These are phyloP conservation scores for Palloptera scutellata DNA, from an alignment of 2,888 invertebrate genomes.

Conservation along the genomic window DNA sequence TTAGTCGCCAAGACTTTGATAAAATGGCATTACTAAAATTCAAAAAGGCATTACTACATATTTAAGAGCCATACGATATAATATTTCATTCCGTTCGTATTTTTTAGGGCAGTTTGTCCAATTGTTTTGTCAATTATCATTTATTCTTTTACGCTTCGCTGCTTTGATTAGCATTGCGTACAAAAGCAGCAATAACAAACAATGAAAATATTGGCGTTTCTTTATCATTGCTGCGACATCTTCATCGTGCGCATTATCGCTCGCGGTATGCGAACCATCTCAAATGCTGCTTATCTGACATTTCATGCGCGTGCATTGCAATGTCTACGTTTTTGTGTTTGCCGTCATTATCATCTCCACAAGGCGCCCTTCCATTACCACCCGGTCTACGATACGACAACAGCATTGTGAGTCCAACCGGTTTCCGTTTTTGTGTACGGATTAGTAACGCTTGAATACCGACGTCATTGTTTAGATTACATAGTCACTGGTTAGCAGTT, in stretches of 20 bases:
- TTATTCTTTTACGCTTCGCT: constrained; percentile 37
- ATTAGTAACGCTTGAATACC: constrained; percentile 40
- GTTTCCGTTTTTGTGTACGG: background rate
- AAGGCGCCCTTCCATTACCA: too few relatives aligned
- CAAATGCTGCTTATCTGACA: constrained; percentile 31
- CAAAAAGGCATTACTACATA: too few relatives aligned
- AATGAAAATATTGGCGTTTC: constrained; percentile 24
- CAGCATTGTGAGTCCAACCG: too few relatives aligned
- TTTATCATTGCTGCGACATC: constrained; percentile 33
- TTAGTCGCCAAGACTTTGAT: too few relatives aligned
- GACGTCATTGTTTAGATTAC: constrained; percentile 40
- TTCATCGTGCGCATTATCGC: constrained; percentile 20
- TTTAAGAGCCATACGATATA: too few relatives aligned
- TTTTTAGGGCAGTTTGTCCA: background rate
- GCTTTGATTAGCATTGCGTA: constrained; percentile 31
- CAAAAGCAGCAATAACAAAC: constrained; percentile 11
- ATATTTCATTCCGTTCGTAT: background rate
- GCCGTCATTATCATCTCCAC: background rate
- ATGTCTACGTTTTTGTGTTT: constrained; percentile 29
- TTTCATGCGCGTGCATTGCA: constrained; percentile 30
- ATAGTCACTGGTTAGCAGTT: constrained; percentile 19
- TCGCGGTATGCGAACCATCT: constrained; percentile 26
- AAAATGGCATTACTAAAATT: too few relatives aligned
- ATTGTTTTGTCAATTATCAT: constrained; percentile 12
- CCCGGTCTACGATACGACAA: too few relatives aligned